Base-by-base conservation (phyloP, 2,797 vertebrate genomes). In the Oreochromis mossambicus region DNA sequence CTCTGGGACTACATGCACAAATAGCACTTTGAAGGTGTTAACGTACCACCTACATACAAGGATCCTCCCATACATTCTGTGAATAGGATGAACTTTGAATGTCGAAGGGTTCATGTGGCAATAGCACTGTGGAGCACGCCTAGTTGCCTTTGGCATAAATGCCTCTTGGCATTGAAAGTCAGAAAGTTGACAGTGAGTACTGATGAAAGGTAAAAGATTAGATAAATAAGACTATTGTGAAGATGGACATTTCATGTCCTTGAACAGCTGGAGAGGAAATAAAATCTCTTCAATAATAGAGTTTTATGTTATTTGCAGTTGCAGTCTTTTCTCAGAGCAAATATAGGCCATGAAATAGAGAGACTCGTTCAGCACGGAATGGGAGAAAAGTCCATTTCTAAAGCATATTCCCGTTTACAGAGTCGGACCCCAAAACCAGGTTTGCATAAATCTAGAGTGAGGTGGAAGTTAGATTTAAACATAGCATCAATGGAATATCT, bases 301-400 rank as follows among this genome's bases (percentile, higher is more conserved):
- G 29, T 61, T 34, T n/a, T 34, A n/a, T 61, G 56, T 61, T 61
- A 61, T 61, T 61, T 61, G 56, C 56, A 34, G 29, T 24, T 70
- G 66, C 5, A 26, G 7, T 70, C 13, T 46, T 46, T 70, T 26
- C 66, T 17, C 38, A 46, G 3, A 26, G 66, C 66, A 46, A 17
- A 46, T 7, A 24, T 7, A 0, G 13, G 21, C 0, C 38, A 24
- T 70, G 38, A 26, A 26, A 70, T 46, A 11, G 3, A 61, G 32
- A 41, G 63, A 68, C 63, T 24, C 3, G 1, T 2, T 66, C 19
- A 38, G 34, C 34, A 63, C 0, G 0, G 9, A 8, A 11, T 19
- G 15, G 29, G 5, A 0, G 3, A 34, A 36, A 36, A 63, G 3
- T 63, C 1, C 2, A 63, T 36, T 63, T 63, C 3, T 36, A 63